A percentile compares a stretch with the other conserved stretches of the same genome.
Evolutionary conservation across 2,797 vertebrate species (phyloP).

Genomic region (Mionectes olivaceus): DNA sequence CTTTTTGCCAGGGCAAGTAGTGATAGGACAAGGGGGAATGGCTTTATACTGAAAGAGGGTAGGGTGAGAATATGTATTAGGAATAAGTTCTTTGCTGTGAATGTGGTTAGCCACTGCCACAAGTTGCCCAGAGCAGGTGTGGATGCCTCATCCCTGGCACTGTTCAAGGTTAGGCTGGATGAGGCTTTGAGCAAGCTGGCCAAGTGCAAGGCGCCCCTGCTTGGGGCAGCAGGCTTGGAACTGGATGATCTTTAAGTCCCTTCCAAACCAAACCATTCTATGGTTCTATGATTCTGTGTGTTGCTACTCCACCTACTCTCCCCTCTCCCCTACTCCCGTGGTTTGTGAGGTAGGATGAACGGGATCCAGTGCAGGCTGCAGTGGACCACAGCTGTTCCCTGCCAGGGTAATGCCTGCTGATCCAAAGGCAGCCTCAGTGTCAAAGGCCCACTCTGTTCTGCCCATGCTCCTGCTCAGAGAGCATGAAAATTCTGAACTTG

Average conservation of each 20-base stretch:
- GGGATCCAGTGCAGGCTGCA: neutral
- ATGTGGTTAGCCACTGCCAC: neutral
- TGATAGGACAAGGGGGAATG: neutral
- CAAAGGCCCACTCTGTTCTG: neutral
- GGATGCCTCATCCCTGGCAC: fast-evolving
- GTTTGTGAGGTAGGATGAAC: neutral
- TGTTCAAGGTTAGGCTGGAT: neutral
- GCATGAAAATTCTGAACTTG: neutral
- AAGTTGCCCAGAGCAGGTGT: neutral
- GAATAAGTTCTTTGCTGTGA: neutral
- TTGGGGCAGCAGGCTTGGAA: neutral
- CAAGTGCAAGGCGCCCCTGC: neutral
- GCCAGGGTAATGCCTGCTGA: neutral
- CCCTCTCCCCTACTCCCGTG: neutral
- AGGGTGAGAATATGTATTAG: neutral
- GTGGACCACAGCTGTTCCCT: fast-evolving
- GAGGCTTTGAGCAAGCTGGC: neutral
- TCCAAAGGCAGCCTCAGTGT: neutral
- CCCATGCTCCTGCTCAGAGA: too few species aligned
- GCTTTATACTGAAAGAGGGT: neutral
- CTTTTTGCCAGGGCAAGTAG: neutral
- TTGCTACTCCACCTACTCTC: neutral
- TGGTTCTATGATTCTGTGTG: neutral
- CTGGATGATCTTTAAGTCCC: neutral
- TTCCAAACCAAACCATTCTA: neutral